Base-by-base conservation (phyloP, 1,140 invertebrate genomes). In the Meloidogyne exigua region DNA sequence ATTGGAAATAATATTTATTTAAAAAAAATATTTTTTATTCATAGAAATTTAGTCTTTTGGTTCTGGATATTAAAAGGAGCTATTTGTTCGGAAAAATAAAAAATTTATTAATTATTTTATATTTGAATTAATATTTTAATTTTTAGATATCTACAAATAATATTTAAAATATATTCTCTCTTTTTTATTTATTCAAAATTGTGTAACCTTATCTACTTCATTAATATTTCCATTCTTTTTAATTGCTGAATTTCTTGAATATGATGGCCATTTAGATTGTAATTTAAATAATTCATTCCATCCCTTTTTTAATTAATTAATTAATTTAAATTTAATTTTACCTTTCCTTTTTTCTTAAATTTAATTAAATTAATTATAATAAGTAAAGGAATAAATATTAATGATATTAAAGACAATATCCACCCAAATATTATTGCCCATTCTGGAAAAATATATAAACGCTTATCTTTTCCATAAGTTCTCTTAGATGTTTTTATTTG, bases 381-480 rank as follows among this genome's bases (percentile, higher is more conserved):
- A 25, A 82, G 68, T 1, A 18, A 44, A 2, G 80, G 80, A 26
- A 81, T 39, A 21, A 71, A 78, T 18, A 81, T 23, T 36, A 76
- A 64, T 5, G 80, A 68, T 36, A 78, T 36, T 21, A 81, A 44
- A 32, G 80, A 77, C 26, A 81, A 49, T 13, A 79, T 44, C 80
- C 80, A 81, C 0, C 80, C 80, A 23, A 81, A 72, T 15, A 26
- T 62, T 15, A 82, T 66, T 28, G 81, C 68, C 80, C 80, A 81
- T 18, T 28, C 62, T 13, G 80, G 80, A 57, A 62, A 81, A n/a
- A 69, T 49, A 57, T 68, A 72, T 15, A 79, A n/a, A 28, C 80
- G 76, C 21, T 77, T 76, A n/a, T 68, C 79, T 36, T 81, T 80
- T 10, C 80, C 80, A 28, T 79, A 81, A 23, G 75, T 73, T 36